phyloP scores from a whole-genome alignment of 2,888 invertebrate species.

The Craniophora ligustri region DNA sequence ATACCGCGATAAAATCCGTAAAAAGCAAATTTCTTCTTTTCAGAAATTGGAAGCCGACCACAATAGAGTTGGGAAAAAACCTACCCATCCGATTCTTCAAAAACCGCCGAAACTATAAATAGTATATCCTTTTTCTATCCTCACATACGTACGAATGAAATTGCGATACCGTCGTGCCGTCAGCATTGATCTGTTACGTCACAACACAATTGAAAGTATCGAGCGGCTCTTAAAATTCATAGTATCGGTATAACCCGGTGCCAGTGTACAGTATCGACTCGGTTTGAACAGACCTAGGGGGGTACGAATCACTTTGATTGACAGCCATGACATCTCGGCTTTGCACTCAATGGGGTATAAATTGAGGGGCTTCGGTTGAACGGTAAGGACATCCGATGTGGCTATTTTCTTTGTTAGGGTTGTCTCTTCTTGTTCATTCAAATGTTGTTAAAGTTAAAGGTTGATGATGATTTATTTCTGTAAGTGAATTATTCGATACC shows the following conservation, averaged over 20 bases:
- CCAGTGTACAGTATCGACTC: constrained; percentile 62
- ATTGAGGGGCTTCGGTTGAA: constrained; percentile 1
- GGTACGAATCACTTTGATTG: constrained; percentile 56
- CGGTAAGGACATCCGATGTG: too few species aligned
- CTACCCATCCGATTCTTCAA: too few species aligned
- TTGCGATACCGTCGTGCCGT: constrained; percentile 11
- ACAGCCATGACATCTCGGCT: constrained; percentile 39
- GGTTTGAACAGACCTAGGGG: constrained; percentile 58
- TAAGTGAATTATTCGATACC: too few species aligned
- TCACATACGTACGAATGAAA: constrained; percentile 3
- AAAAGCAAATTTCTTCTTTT: too few species aligned
- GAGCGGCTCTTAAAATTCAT: constrained; percentile 52
- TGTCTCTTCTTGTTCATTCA: neutral
- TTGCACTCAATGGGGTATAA: constrained; percentile 19
- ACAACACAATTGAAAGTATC: constrained; percentile 45
- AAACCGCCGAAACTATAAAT: too few species aligned
- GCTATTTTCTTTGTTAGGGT: too few species aligned
- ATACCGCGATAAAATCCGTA: too few species aligned
- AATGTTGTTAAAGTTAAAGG: too few species aligned
- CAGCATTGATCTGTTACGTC: constrained; percentile 44
- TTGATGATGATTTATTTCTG: too few species aligned
- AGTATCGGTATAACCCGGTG: constrained; percentile 64
- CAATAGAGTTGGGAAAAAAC: too few species aligned
- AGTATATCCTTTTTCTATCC: too few species aligned
- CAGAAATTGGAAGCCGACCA: too few species aligned